Percentiles rank a stretch among this genome's conserved stretches.
phyloP scores from a whole-genome alignment of 2,797 vertebrate species.

The Hypotaenidia okinawae region DNA sequence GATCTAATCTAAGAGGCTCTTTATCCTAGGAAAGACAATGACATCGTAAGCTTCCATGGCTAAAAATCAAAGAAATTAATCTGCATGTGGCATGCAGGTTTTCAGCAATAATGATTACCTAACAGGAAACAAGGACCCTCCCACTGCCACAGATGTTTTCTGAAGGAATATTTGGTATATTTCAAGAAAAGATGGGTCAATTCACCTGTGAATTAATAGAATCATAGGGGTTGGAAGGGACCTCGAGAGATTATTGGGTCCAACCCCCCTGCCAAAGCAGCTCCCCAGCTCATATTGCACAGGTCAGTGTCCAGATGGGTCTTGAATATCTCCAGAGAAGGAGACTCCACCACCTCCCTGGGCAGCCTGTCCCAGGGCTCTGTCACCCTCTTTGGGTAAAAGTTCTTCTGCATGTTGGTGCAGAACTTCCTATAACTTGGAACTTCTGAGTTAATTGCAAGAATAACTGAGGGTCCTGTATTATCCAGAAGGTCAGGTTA shows the following conservation, averaged over 20 bases:
- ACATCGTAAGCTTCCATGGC: not conserved
- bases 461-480: not conserved
- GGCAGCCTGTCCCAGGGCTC: no score
- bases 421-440: no score
- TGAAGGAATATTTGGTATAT: not conserved
- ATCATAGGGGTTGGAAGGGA: no score
- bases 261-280: no score
- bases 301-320: no score
- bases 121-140: not conserved
- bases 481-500: not conserved
- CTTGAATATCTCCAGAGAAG: no score
- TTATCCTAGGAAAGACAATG: not conserved
- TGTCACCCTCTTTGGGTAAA: no score
- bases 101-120: not conserved
- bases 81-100: not conserved
- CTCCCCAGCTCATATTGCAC: no score
- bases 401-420: no score
- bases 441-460: not conserved
- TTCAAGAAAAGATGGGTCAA: not conserved
- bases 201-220: not conserved
- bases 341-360: no score
- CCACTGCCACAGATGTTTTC: not conserved
- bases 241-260: no score
- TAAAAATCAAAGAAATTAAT: not conserved
- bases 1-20: not conserved